A percentile compares a stretch with the other conserved stretches of the same genome.
phyloP scores from a whole-genome alignment of 64 coral and sea anemone species.

The Pocillopora damicornis region DNA sequence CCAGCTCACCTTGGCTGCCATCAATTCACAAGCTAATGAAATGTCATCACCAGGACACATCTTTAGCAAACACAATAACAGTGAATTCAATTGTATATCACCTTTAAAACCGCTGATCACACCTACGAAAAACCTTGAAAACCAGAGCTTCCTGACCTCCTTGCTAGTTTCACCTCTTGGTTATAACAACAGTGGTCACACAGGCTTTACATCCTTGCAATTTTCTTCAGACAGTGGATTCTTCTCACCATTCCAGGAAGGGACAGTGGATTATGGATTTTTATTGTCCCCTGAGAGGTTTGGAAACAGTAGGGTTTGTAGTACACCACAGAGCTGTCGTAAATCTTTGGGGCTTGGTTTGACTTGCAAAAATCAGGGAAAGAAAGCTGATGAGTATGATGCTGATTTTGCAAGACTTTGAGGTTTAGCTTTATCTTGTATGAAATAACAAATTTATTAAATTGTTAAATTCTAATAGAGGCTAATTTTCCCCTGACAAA shows the following conservation, averaged over 20 bases:
- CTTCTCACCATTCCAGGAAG: conserved; percentile 68
- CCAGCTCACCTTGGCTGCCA: conserved; percentile 40
- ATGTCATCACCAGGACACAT: not conserved
- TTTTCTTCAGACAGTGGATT: conserved; percentile 70
- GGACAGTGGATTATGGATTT: conserved; percentile 67
- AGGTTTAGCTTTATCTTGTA: not conserved
- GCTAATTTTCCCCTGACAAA: no score
- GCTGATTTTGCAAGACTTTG: conserved; percentile 11
- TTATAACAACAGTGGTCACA: conserved; percentile 15
- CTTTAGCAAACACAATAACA: not conserved
- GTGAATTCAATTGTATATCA: conserved; percentile 2
- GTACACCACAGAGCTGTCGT: conserved; percentile 67
- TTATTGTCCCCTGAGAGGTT: conserved; percentile 46
- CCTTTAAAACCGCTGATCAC: conserved; percentile 54
- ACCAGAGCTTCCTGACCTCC: conserved; percentile 32
- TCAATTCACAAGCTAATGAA: conserved; percentile 52
- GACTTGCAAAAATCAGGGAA: conserved; percentile 2
- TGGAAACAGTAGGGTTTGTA: conserved; percentile 26
- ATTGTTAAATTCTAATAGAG: no score
- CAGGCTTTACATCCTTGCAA: conserved; percentile 57
- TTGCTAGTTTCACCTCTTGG: conserved; percentile 59
- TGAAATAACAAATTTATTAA: no score
- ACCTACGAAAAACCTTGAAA: conserved; percentile 17
- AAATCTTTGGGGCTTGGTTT: conserved; percentile 71
- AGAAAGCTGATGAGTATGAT: conserved; percentile 7